Percentiles rank a stretch among this genome's conserved stretches.
These are phyloP conservation scores for Crocidura indochinensis DNA, from an alignment of 2,797 vertebrate species.

Conservation along the genomic window DNA sequence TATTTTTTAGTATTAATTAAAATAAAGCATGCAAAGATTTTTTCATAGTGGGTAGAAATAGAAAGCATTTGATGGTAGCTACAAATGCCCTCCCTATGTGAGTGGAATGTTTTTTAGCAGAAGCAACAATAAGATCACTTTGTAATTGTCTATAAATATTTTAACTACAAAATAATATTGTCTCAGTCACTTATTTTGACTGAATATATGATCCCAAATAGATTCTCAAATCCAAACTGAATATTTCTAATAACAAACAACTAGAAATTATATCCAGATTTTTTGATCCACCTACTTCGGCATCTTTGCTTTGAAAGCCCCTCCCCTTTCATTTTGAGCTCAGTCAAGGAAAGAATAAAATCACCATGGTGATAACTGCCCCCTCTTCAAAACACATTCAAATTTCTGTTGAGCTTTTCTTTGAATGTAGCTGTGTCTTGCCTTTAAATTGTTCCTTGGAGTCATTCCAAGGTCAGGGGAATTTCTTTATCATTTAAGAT, in stretches of 20 bases:
- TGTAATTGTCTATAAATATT: slow-evolving; percentile 31
- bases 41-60: neutral
- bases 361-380: slow-evolving; percentile 80
- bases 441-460: slow-evolving; percentile 65
- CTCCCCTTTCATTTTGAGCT: slow-evolving; percentile 75
- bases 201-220: slow-evolving; percentile 27
- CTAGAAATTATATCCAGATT: neutral
- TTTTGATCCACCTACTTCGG: slow-evolving; percentile 63
- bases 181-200: neutral
- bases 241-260: slow-evolving; percentile 45
- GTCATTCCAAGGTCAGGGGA: slow-evolving; percentile 70
- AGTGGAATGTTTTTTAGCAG: neutral
- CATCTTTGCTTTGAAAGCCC: slow-evolving; percentile 69
- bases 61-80: neutral
- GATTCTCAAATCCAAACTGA: slow-evolving; percentile 47
- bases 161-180: neutral
- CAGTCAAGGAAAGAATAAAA: slow-evolving; percentile 68
- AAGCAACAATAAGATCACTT: slow-evolving; percentile 9
- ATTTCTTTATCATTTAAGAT: slow-evolving; percentile 71
- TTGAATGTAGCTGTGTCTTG: slow-evolving; percentile 54
- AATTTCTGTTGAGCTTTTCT: slow-evolving; percentile 70
- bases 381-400: slow-evolving; percentile 66
- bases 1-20: slow-evolving; percentile 28
- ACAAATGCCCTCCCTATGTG: neutral
- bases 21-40: slow-evolving; percentile 2